Conservation (phyloP, 2,113 vertebrate species). For the Strigops habroptila region DNA sequence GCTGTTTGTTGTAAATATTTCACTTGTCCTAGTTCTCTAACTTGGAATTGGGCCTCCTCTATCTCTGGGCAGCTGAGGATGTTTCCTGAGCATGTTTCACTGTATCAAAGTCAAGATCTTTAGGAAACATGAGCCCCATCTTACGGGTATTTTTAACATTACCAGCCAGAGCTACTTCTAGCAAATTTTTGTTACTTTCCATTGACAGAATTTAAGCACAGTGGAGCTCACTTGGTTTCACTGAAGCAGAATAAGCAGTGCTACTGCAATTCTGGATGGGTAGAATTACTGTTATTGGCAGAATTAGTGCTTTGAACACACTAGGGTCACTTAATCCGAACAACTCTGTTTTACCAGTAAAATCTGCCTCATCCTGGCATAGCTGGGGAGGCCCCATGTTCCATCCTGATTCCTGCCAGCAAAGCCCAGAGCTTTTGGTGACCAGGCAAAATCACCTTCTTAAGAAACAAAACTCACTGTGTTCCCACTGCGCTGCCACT, state of each 20-base stretch:
- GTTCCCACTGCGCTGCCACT: neutral
- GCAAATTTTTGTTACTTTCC: neutral
- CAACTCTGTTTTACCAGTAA: neutral
- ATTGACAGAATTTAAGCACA: neutral
- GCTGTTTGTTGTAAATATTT: slow-evolving; percentile 17
- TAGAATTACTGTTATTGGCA: neutral
- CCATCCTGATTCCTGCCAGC: neutral
- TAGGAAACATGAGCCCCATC: neutral
- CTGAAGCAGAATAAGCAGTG: neutral
- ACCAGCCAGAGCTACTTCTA: neutral
- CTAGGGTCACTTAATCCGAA: neutral
- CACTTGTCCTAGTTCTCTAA: neutral
- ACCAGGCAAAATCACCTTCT: neutral
- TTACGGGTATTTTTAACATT: neutral
- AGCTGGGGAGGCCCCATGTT: neutral
- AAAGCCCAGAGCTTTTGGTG: neutral
- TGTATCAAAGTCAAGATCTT: neutral
- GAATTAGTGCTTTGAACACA: neutral
- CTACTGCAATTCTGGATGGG: neutral
- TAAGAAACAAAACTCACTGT: neutral
- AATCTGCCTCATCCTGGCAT: neutral
- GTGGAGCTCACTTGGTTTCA: neutral
- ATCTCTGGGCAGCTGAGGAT: neutral
- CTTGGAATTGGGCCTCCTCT: neutral
- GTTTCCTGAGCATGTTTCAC: neutral